Evolutionary conservation across 2,113 vertebrate species (phyloP).

Genomic region (Hypocryptadius cinnamomeus): DNA sequence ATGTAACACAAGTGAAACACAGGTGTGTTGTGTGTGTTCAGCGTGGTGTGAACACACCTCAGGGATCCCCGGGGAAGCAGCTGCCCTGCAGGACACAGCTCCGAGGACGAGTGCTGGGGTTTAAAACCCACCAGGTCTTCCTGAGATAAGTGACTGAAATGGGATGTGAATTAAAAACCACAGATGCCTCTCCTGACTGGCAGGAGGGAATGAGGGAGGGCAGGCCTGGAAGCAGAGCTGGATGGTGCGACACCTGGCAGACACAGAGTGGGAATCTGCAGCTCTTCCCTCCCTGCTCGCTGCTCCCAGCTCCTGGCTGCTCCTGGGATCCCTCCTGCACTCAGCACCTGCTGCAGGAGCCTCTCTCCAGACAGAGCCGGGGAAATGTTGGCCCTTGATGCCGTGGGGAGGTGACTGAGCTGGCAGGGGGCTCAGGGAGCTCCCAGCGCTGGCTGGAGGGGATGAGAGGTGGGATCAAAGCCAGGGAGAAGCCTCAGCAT

Average conservation of each 20-base stretch:
- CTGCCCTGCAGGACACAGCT: neutral
- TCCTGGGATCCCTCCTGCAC: neutral
- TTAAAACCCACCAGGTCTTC: neutral
- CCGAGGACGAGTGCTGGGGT: neutral
- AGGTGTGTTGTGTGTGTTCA: fast-evolving
- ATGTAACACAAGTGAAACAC: neutral
- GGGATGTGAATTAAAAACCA: neutral
- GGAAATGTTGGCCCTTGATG: neutral
- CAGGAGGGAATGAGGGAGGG: neutral
- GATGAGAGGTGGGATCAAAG: neutral
- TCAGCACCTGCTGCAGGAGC: neutral
- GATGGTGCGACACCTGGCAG: neutral
- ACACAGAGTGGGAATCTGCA: neutral
- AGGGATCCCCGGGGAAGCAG: neutral
- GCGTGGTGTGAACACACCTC: fast-evolving
- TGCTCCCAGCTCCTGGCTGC: neutral
- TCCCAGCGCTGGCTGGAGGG: neutral
- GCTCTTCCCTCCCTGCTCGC: neutral
- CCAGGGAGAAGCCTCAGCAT: neutral
- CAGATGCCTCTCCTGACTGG: neutral
- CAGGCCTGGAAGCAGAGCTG: neutral
- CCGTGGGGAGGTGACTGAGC: neutral
- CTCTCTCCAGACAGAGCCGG: neutral
- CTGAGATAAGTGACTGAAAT: neutral
- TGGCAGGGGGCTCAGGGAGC: neutral